Conservation (phyloP, 2,113 vertebrate genomes). For the Anoura caudifer region DNA sequence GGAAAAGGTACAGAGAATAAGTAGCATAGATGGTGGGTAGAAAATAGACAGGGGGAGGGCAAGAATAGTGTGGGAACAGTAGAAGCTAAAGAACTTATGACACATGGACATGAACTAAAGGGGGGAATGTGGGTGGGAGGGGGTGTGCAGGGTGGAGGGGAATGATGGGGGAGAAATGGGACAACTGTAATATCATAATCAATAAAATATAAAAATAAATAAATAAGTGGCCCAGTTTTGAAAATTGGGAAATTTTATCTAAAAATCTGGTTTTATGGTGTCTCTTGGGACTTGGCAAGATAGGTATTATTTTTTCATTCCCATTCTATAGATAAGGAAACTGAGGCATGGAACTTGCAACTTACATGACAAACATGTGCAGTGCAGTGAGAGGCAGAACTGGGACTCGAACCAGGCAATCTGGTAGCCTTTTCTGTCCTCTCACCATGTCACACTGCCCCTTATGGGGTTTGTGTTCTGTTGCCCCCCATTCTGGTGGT, state of each 20-base stretch:
- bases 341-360: background rate
- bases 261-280: background rate
- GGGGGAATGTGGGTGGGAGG: no score
- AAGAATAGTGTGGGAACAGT: no score
- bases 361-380: background rate
- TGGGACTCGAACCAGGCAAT: background rate
- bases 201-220: no score
- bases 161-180: no score
- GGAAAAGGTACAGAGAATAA: no score
- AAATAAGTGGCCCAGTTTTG: background rate
- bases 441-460: background rate
- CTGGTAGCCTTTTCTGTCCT: background rate
- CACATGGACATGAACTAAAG: no score
- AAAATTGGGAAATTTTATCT: background rate
- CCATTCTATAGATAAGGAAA: background rate
- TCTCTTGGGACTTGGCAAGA: background rate
- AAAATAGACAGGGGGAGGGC: no score
- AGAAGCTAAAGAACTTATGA: no score
- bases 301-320: background rate
- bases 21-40: no score
- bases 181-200: no score
- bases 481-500: background rate
- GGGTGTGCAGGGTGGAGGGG: no score
- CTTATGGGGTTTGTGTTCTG: background rate
- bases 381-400: background rate